Conservation (phyloP, 1,140 invertebrate genomes). For the Episyrphus balteatus region DNA sequence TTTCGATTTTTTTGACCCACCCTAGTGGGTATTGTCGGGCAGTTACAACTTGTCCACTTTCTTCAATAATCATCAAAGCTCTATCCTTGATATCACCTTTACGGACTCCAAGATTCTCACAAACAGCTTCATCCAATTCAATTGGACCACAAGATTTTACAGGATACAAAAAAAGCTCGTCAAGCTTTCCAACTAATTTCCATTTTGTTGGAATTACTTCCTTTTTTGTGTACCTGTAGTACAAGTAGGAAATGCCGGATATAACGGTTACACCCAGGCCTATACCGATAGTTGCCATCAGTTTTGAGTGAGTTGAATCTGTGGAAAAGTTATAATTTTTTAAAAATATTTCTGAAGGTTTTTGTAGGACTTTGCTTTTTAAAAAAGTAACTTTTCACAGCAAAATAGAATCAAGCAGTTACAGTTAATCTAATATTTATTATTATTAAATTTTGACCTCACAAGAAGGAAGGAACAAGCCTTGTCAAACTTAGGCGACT, state of each 20-base stretch:
- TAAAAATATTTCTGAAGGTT: too few species aligned
- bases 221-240: constrained; percentile 20
- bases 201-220: constrained; percentile 28
- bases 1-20: too few species aligned
- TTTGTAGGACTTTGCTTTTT: too few species aligned
- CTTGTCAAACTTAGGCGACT: too few species aligned
- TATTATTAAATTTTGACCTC: too few species aligned
- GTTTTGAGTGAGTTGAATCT: constrained; percentile 8
- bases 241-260: constrained; percentile 16
- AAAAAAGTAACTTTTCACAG: too few species aligned
- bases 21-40: constrained; percentile 38
- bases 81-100: constrained; percentile 38
- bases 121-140: constrained; percentile 32
- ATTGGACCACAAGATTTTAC: constrained; percentile 41
- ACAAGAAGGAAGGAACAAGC: too few species aligned
- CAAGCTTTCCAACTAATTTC: constrained; percentile 39
- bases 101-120: constrained; percentile 38
- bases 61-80: constrained; percentile 41
- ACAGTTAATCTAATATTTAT: too few species aligned
- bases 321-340: background rate
- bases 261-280: constrained; percentile 14
- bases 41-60: constrained; percentile 41
- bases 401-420: too few species aligned
- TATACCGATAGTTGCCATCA: constrained; percentile 15
- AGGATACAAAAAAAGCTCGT: constrained; percentile 39